Evolutionary conservation across 2,113 vertebrate genomes (phyloP), one percentile per base, ranked within the genome.

Genomic region (Pimephales promelas): DNA sequence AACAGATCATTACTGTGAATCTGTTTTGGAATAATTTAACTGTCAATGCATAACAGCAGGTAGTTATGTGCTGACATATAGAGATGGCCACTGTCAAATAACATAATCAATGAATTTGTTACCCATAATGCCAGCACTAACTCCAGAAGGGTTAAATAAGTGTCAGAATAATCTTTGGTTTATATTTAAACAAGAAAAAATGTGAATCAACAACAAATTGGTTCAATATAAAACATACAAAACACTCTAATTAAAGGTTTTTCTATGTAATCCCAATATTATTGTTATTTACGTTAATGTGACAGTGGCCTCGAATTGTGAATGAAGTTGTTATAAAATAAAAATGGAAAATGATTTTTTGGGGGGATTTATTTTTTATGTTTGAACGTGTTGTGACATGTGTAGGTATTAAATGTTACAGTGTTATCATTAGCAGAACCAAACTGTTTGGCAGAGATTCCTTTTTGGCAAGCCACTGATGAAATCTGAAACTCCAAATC

Each of bases 1-100:
- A 86, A 82, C 59, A 79, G 84, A 86, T 86, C 59, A 85, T 84
- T 88, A 86, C 54, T 76, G 75, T 54, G 87, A 88, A 86, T 88
- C 84, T 85, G 64, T 84, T 68, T 13, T 80, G 84, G 82, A 88
- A 71, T 83, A 77, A 71, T 74, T 76, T 82, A 80, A 78, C 68
- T 88, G 84, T 87, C 79, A 87, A 81, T 79, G 43, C 26, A 77
- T 36, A 88, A 68, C 61, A 78, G 62, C 83, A 75, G 85, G 86
- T 76, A 78, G 71, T 74, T 87, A 80, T 28, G 82, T 54, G 52
- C n/a, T 84, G 40, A 36, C 85, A 77, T 81, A 56, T 49, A 47
- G 71, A 81, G 85, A 82, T 10, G 16, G 70, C 84, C 70, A 56
- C 56, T 36, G 57, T 83, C 59, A 81, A 77, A 78, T 86, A 18